phyloP scores from a whole-genome alignment of 2,113 vertebrate species.

The Fukomys damarensis region DNA sequence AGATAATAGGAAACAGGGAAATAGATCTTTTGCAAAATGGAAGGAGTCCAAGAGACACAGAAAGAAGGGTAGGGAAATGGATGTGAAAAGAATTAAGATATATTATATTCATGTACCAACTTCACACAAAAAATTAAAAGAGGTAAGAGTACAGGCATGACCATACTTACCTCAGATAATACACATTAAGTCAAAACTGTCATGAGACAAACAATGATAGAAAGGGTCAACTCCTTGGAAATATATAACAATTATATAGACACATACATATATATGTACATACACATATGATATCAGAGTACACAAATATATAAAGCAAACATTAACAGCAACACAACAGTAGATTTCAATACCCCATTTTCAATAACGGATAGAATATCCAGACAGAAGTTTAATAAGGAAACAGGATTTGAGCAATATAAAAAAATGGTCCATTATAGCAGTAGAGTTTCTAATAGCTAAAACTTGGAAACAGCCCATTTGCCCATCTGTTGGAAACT shows the following conservation, averaged over 20 bases:
- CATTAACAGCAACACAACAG: neutral
- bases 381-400: neutral
- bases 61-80: neutral
- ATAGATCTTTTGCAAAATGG: neutral
- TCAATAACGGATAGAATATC: neutral
- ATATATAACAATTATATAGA: neutral
- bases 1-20: neutral
- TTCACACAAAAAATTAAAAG: neutral
- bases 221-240: neutral
- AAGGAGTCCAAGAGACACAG: neutral
- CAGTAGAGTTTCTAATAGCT: too few species aligned
- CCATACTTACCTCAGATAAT: neutral
- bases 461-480: too few species aligned
- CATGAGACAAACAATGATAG: neutral
- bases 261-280: neutral
- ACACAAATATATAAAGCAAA: conserved; percentile 29
- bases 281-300: neutral
- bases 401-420: neutral
- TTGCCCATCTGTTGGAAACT: too few species aligned
- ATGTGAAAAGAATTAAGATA: neutral
- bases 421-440: too few species aligned
- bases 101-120: neutral
- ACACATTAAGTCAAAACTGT: neutral
- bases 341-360: neutral
- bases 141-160: neutral